Evolutionary conservation across 2,888 invertebrate species (phyloP), one percentile per base, ranked within the genome.

Genomic region (Parnassius orleans): DNA sequence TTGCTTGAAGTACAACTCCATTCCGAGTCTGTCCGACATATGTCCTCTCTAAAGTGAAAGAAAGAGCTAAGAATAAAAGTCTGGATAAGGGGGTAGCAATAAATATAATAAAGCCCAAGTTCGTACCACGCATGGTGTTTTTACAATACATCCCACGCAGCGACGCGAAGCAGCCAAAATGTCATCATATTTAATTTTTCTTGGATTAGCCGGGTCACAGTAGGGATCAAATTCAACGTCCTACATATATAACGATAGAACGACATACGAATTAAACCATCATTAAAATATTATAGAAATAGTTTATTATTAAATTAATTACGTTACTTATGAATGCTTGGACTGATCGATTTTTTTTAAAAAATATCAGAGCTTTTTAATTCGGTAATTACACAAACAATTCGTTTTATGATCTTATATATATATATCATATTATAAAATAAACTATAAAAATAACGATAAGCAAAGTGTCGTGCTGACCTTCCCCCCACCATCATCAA

Each of bases 1-100:
- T 80, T 97, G 97, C 87, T 98, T 99, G 75, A 98, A 89, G 83
- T 94, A 98, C 66, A 99, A 85, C 60, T 98, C 96, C 94, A 98
- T 95, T 55, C 95, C 96, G 56, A 95, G 93, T 59, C 93, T 80
- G 10, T 94, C 93, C 0, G 97, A 96, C 82, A 98, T 82, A 90
- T 80, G 95, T 0, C 97, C 96, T 88, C 90, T 94, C 98, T 98
- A 81, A 42, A 71, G 73, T 69, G 53, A 59, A 66, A 71, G 77
- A 55, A 81, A 14, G 14, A 14, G 2, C n/a, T n/a, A 48, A 14
- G n/a, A 46, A 47, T 47, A 47, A n/a, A 12, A 3, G 48, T 44
- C 44, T 10, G 44, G 11, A 2, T 44, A 53, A 14, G 9, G 10
- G 2, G 48, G 14, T 41, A 42, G 24, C 3, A 42, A 14, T 1